phyloP scores from a whole-genome alignment of 30 jellyfish, hydroid and myxozoan genomes.

The Aurelia sp. region DNA sequence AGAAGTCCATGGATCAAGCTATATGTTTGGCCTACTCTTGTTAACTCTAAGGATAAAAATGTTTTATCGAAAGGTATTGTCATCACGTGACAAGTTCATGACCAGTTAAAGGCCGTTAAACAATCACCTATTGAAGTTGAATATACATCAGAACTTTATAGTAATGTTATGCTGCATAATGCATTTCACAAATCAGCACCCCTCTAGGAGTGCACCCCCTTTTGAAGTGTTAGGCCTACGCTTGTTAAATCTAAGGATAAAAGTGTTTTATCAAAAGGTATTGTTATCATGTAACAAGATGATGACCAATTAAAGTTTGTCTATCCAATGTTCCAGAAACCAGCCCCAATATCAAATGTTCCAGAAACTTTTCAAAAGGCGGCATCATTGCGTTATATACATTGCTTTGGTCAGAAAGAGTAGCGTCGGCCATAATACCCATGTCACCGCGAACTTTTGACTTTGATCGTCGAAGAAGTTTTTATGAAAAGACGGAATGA shows the following conservation, averaged over 20 bases:
- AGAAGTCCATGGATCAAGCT: conserved; percentile 67
- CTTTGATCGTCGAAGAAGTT: too few species aligned
- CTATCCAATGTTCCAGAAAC: neutral
- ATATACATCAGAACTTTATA: conserved; percentile 67
- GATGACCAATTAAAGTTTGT: conserved; percentile 81
- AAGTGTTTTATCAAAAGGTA: conserved; percentile 80
- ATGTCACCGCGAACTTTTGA: too few species aligned
- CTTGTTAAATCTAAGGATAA: conserved; percentile 76
- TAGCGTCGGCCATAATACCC: too few species aligned
- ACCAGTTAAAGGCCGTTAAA: too few species aligned
- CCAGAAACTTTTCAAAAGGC: too few species aligned
- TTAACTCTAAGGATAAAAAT: conserved; percentile 74
- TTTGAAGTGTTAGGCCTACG: conserved; percentile 79
- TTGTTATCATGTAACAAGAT: conserved; percentile 84
- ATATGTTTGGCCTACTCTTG: conserved; percentile 94
- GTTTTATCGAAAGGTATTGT: conserved; percentile 90
- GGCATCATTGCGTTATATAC: conserved; percentile 65
- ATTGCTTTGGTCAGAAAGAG: too few species aligned
- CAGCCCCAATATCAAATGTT: too few species aligned
- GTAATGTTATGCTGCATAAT: neutral
- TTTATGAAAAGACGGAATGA: too few species aligned
- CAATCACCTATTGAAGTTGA: conserved; percentile 80
- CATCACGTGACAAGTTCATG: conserved; percentile 49
- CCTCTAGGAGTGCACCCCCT: too few species aligned
- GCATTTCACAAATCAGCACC: too few species aligned